Base-by-base conservation (phyloP, 2,888 invertebrate species). In the Agelastica alni region DNA sequence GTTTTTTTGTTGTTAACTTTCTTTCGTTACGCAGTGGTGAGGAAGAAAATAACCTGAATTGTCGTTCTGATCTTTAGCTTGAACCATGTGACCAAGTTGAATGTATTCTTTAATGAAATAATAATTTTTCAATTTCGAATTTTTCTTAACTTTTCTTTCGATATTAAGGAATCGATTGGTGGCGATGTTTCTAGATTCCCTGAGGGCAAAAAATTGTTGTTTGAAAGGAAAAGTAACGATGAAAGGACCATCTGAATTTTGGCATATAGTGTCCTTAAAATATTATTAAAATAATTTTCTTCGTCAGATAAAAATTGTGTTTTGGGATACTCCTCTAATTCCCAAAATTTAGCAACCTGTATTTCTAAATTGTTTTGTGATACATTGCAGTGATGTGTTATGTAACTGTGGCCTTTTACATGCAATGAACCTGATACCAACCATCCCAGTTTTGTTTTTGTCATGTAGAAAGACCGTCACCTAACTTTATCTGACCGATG, bases 11-110 rank as follows among this genome's bases (percentile, higher is more conserved):
- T n/a, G n/a, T n/a, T n/a, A 62, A 10, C 30, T 22, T 32, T 61
- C 52, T 49, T 62, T 64, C 9, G 60, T 7, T 3, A 70, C 66
- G 6, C 54, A 59, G 49, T 70, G 67, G 52, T 70, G 68, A 2
- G 69, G 65, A 64, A 53, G 54, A 55, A 37, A 37, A 6, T 18
- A 37, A 2, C 37, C 37, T 10, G 37, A 13, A 9, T 36, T 16
- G 61, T 46, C 37, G 58, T 16, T 18, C 42, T n/a, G 26, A 6
- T 26, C 42, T 17, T 20, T 7, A 30, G 9, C 34, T 3, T 12
- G 39, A 17, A 9, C 7, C 9, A 36, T 14, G 17, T 36, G 36
- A 4, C n/a, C 36, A 14, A 36, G 10, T n/a, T 16, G 13, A 34
- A 34, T 16, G 13, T 34, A 34, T 14, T 34, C 34, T 14, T 7